phyloP scores from a whole-genome alignment of 2,113 vertebrate genomes.

The Egretta garzetta region DNA sequence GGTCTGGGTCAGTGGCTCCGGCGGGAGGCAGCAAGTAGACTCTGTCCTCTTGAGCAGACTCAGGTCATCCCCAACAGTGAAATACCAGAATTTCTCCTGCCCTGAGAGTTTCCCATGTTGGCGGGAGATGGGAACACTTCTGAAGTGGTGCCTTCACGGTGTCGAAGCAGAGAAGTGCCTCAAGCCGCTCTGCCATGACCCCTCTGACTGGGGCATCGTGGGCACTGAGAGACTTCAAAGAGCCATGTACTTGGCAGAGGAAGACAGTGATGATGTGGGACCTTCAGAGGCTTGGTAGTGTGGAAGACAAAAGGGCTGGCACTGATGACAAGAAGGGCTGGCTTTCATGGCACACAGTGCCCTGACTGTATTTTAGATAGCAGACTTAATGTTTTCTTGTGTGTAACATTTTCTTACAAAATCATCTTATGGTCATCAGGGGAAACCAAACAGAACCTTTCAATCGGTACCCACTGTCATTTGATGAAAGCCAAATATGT shows the following conservation, averaged over 20 bases:
- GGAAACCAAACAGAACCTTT: constrained; percentile 69
- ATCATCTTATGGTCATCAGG: constrained; percentile 63
- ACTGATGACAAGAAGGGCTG: background rate
- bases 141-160: background rate
- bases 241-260: background rate
- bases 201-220: background rate
- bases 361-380: constrained; percentile 5
- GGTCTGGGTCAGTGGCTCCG: background rate
- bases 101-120: background rate
- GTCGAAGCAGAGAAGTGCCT: background rate
- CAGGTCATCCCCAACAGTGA: background rate
- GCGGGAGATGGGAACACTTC: background rate
- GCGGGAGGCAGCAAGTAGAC: background rate
- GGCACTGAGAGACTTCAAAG: constrained; percentile 1
- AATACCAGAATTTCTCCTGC: background rate
- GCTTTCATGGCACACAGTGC: background rate
- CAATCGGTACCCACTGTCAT: constrained; percentile 52
- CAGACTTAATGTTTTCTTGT: constrained; percentile 51
- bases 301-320: background rate
- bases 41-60: background rate
- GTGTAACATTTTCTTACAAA: constrained; percentile 61
- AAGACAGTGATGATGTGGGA: background rate
- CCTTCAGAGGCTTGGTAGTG: background rate
- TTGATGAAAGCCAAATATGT: constrained; percentile 71
- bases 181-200: background rate